Base-by-base conservation (phyloP, 2,797 vertebrate species). In the Aratinga solstitialis region DNA sequence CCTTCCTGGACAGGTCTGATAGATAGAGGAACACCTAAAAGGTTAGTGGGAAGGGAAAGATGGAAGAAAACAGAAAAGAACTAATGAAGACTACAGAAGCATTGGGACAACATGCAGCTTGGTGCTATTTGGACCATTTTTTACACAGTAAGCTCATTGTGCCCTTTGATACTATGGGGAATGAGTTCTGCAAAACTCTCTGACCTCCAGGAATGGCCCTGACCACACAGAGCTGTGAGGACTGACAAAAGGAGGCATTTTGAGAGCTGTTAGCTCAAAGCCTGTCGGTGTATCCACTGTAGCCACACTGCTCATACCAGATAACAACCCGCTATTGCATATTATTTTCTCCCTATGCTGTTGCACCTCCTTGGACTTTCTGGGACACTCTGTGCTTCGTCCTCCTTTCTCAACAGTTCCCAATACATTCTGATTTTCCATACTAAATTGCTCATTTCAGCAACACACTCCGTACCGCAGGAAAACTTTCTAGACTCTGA, bases 1-100 rank as follows among this genome's bases (percentile, higher is more conserved):
- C 98, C 88, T 98, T 98, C 69, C 98, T 98, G 92, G 98, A 98
- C 78, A 98, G 93, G 94, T 98, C 98, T 21, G 98, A 98, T 7
- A 98, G 96, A 75, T 98, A 98, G 32, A 98, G 98, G 82, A 98
- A 98, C 50, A 98, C 94, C 98, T 98, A 84, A 76, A 94, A 77
- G 4, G 92, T 88, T 4, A 73, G 7, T 11, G 27, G 67, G 42
- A 59, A 8, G 32, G 27, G 30, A 89, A 78, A 91, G 45, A 91
- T 19, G 30, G 38, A 61, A 67, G n/a, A 80, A 74, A 78, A 81
- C 16, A 94, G 7, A 62, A 47, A 62, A 87, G 48, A 96, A 34
- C 7, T 48, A 79, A n/a, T 50, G 48, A 75, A 42, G 43, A 58
- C 67, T 72, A 90, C 81, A 78, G 50, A 83, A 86, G 62, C 27